Evolutionary conservation across 2,113 vertebrate species (phyloP).

Genomic region (Catharus bicknelli): DNA sequence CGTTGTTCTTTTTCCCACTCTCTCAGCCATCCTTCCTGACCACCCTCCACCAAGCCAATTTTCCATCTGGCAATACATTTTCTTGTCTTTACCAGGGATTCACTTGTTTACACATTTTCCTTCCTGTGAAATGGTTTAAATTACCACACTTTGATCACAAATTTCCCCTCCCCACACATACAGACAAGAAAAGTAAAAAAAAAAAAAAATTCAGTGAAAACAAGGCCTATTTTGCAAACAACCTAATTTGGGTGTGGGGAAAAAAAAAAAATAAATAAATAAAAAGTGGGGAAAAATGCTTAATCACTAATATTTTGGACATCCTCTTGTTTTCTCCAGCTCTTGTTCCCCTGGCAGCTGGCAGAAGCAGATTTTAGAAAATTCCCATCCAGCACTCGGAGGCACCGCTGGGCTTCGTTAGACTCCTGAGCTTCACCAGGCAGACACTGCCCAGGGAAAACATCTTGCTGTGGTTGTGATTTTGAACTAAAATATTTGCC

Average conservation of each 20-base stretch:
- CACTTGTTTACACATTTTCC: neutral
- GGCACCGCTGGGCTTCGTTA: neutral
- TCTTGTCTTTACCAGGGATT: neutral
- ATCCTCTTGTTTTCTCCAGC: neutral
- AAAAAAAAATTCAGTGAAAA: neutral
- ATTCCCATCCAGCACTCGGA: neutral
- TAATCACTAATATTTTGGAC: neutral
- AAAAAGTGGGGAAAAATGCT: neutral
- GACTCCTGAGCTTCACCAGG: neutral
- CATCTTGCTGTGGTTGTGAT: neutral
- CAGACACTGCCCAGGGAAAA: neutral
- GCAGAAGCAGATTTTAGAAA: slow-evolving; percentile 13
- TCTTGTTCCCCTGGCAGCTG: neutral
- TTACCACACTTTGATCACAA: neutral
- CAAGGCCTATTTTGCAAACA: neutral
- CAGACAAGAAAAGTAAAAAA: neutral
- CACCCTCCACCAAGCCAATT: neutral
- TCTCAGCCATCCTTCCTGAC: neutral
- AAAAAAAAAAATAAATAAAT: too few species aligned
- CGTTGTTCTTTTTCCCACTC: fast-evolving
- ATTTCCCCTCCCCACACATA: neutral
- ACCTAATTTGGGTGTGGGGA: too few species aligned
- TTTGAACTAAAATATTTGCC: neutral
- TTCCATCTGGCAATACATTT: neutral
- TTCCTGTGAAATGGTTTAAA: slow-evolving; percentile 6